Evolutionary conservation across 2,113 vertebrate species (phyloP), one percentile per base, ranked within the genome.

Genomic region (Thryonomys swinderianus): DNA sequence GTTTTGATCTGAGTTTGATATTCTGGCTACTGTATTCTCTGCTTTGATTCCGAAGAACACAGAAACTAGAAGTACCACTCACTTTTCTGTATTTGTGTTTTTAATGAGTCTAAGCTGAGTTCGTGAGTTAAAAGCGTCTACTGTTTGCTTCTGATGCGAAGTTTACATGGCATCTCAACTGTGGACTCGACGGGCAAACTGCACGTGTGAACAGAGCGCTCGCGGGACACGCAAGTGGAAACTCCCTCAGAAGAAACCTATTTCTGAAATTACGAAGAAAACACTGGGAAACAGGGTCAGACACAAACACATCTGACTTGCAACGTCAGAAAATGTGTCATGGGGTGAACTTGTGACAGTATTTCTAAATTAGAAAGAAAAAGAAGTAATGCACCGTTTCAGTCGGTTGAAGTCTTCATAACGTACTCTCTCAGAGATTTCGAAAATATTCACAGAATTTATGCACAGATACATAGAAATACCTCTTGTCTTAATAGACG

Each of bases 401-500:
- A 45, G 66, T 62, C 34, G 13, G 9, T 13, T 93, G 71, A 74
- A 62, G 10, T 64, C 61, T 91, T 86, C 34, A 14, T 18, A 73
- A 71, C 71, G 81, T 27, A 27, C 37, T 92, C 37, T 92, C 23
- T 78, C 2, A 0, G 92, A 97, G 91, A 88, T 10, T 85, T 82
- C 59, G 40, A 83, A 84, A 79, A 74, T 88, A 86, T 71, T 62
- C 69, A 32, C 32, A 55, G 53, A n/a, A 69, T 40, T 79, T 76
- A 0, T 20, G 42, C 42, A 71, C 64, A 74, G 90, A 42, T 21
- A 55, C 64, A 78, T 11, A 78, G 85, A 97, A 79, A 98, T 97
- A 99, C 99, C 99, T 99, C 98, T 93, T 99, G 98, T 92, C 64
- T 98, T 93, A 99, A 97, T 37, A 99, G 98, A 90, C 97, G 97